A percentile compares a stretch with the other conserved stretches of the same genome.
phyloP scores from a whole-genome alignment of 2,113 vertebrate species.

The Calyptommatus sinebrachiatus region DNA sequence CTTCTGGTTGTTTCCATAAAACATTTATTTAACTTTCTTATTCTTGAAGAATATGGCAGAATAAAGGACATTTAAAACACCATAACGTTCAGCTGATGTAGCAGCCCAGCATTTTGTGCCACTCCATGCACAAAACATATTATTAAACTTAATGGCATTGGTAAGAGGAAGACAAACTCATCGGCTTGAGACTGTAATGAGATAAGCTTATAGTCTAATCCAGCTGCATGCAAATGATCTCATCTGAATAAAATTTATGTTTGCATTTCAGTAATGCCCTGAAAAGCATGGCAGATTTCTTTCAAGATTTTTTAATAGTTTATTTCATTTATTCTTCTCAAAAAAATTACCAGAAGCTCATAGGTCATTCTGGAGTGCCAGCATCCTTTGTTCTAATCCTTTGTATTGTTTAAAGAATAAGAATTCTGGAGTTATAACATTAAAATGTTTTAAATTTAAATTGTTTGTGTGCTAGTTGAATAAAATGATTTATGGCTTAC shows the following conservation, averaged over 20 bases:
- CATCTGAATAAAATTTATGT: constrained; percentile 64
- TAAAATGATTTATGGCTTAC: constrained; percentile 29
- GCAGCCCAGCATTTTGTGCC: constrained; percentile 52
- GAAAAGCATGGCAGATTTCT: constrained; percentile 38
- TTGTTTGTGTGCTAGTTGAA: constrained; percentile 10
- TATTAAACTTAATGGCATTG: constrained; percentile 59
- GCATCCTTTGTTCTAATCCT: constrained; percentile 22
- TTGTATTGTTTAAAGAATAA: constrained; percentile 1
- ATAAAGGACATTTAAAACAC: constrained; percentile 46
- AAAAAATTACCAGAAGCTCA: neutral
- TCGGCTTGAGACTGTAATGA: constrained; percentile 56
- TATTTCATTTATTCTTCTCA: constrained; percentile 39
- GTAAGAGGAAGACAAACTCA: constrained; percentile 52
- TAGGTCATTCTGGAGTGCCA: neutral
- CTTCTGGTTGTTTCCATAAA: neutral
- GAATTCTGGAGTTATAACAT: neutral
- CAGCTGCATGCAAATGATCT: constrained; percentile 63
- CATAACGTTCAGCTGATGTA: constrained; percentile 35
- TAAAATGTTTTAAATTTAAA: neutral
- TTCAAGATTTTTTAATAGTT: neutral
- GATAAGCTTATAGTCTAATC: constrained; percentile 55
- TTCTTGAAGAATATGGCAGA: constrained; percentile 29
- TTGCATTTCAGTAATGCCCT: constrained; percentile 50
- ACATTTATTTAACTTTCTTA: neutral
- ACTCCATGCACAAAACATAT: constrained; percentile 45